phyloP scores from a whole-genome alignment of 2,888 invertebrate genomes.

The Pocota personata region DNA sequence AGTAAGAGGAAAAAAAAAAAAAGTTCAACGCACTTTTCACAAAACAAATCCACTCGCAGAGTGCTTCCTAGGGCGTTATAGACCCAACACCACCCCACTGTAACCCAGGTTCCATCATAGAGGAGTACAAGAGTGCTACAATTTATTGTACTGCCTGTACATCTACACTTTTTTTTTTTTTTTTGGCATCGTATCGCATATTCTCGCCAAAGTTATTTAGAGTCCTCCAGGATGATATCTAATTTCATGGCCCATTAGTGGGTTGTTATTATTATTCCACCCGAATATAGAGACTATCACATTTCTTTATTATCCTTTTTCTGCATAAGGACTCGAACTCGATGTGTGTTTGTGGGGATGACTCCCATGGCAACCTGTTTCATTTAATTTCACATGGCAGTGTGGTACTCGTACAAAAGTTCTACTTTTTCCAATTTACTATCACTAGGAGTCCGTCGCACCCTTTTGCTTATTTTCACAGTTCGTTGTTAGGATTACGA shows the following conservation, averaged over 20 bases:
- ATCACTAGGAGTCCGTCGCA: constrained; percentile 9
- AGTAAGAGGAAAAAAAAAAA: not conserved
- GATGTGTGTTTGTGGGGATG: not conserved
- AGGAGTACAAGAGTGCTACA: constrained; percentile 7
- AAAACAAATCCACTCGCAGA: constrained; percentile 12
- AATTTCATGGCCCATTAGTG: constrained; percentile 73
- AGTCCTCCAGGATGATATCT: constrained; percentile 61
- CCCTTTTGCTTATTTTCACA: constrained; percentile 17
- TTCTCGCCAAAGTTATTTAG: constrained; percentile 45
- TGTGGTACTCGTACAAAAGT: constrained; percentile 5
- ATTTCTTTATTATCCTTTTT: constrained; percentile 70
- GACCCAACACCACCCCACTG: not conserved
- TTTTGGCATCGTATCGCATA: constrained; percentile 36
- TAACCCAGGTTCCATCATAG: not conserved
- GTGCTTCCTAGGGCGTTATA: not conserved
- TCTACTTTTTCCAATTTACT: constrained; percentile 22
- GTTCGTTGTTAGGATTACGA: constrained; percentile 49
- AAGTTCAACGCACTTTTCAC: constrained; percentile 50
- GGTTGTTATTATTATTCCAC: constrained; percentile 58
- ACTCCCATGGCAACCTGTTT: constrained; percentile 40
- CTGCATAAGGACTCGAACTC: constrained; percentile 36
- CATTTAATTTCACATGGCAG: constrained; percentile 43
- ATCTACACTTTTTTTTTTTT: not conserved
- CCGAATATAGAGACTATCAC: constrained; percentile 56
- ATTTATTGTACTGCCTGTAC: constrained; percentile 43